Conservation (phyloP, 2,888 invertebrate genomes). For the Hemithea aestivaria region DNA sequence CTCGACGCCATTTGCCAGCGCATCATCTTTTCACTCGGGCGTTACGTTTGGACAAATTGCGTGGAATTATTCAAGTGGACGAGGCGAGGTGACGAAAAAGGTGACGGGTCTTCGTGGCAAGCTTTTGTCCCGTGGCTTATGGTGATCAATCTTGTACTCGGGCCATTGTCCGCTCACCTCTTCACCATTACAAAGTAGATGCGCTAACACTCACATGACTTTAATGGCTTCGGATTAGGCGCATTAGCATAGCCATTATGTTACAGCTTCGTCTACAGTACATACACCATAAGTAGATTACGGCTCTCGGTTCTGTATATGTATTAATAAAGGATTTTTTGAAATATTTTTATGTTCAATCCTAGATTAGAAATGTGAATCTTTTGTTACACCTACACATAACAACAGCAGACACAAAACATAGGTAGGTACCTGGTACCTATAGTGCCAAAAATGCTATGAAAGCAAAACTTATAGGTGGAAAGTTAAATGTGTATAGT, state of each 20-base stretch:
- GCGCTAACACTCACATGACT: slow-evolving; percentile 25
- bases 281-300: too few species aligned
- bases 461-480: too few species aligned
- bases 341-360: too few species aligned
- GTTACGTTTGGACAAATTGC: slow-evolving; percentile 74
- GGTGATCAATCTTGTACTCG: slow-evolving; percentile 64
- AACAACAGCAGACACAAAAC: too few species aligned
- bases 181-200: slow-evolving; percentile 42
- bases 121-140: slow-evolving; percentile 47
- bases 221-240: slow-evolving; percentile 48
- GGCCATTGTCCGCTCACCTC: slow-evolving; percentile 63
- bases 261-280: slow-evolving; percentile 2
- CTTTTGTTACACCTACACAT: too few species aligned
- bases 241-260: slow-evolving; percentile 46
- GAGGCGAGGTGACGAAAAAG: slow-evolving; percentile 76
- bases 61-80: slow-evolving; percentile 74
- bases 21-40: slow-evolving; percentile 73
- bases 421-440: too few species aligned
- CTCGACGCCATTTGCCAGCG: slow-evolving; percentile 75
- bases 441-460: too few species aligned
- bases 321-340: too few species aligned
- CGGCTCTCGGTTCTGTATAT: too few species aligned
- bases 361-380: too few species aligned
- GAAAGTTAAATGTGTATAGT: too few species aligned
- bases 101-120: slow-evolving; percentile 60